A percentile compares a stretch with the other conserved stretches of the same genome.
phyloP scores from a whole-genome alignment of 2,113 vertebrate species.

The Vicugna pacos region DNA sequence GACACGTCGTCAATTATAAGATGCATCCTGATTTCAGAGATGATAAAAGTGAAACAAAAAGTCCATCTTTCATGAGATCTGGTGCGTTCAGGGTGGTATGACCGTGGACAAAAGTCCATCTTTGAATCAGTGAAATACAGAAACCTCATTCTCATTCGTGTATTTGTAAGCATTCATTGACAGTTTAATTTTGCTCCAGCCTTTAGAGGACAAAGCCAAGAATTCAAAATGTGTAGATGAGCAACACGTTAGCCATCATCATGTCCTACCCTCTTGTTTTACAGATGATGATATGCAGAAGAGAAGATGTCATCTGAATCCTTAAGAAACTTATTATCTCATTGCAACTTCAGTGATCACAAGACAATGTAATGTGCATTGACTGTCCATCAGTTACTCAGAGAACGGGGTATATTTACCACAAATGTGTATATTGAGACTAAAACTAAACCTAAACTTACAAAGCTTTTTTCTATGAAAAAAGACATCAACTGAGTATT shows the following conservation, averaged over 20 bases:
- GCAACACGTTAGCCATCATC: background rate
- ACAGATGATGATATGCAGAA: background rate
- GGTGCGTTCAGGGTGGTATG: too few relatives aligned
- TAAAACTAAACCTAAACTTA: background rate
- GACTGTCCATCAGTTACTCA: background rate
- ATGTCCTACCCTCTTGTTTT: background rate
- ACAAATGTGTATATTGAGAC: background rate
- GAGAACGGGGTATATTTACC: background rate
- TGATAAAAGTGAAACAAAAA: background rate
- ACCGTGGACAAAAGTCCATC: background rate
- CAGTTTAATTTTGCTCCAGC: background rate
- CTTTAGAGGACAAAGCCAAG: conserved; percentile 35
- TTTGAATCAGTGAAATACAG: background rate
- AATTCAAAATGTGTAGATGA: background rate
- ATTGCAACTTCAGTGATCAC: background rate
- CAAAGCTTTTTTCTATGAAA: conserved; percentile 16
- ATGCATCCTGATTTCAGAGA: background rate
- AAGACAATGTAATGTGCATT: background rate
- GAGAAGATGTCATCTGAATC: background rate
- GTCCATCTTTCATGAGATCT: background rate
- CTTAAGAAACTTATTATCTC: background rate
- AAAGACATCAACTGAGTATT: background rate
- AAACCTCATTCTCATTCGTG: background rate
- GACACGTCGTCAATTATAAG: background rate
- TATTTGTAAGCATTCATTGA: background rate